Base-by-base conservation (phyloP, 2,797 vertebrate species). In the Sandelia bainsii region DNA sequence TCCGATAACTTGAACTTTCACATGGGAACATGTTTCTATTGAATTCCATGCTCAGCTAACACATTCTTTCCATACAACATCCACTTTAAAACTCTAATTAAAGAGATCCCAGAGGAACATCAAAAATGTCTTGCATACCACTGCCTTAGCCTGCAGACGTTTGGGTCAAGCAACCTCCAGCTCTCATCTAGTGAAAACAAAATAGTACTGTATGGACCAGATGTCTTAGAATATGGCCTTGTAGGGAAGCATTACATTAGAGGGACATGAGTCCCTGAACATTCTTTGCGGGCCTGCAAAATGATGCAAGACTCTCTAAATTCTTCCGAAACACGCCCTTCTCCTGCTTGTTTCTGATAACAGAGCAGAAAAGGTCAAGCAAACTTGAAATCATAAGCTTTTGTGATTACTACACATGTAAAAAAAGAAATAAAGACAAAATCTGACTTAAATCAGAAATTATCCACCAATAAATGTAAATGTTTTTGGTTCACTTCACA, bases 61-160 rank as follows among this genome's bases (percentile, higher is more conserved):
- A 88, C 87, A 92, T 91, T 89, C 86, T 90, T 94, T 92, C 85
- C 89, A 82, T 64, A 67, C 75, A 86, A 64, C 69, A 79, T 87
- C 80, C 79, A 85, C 86, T 93, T 93, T 74, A 83, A 91, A 91
- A 84, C 77, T 76, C 84, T 88, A 88, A 92, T 93, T 91, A 91
- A 92, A 89, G 75, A 69, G 75, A 92, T 94, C 94, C 93, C 93
- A 85, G 82, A 86, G 91, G 92, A 93, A 81, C 85, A 91, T 93
- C 87, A 82, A 92, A 89, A 92, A 94, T 93, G 82, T 93, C 90
- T 92, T 44, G 87, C 93, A 95, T 94, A 89, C 93, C 90, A 85
- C 56, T 84, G 85, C 65, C 75, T 82, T 70, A 72, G 88, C 78
- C 83, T 90, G 83, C 82, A 88, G 84, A 86, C 81, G 86, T 87